Evolutionary conservation across 1,140 invertebrate species (phyloP), one percentile per base, ranked within the genome.

Genomic region (Calephelis virginiensis): DNA sequence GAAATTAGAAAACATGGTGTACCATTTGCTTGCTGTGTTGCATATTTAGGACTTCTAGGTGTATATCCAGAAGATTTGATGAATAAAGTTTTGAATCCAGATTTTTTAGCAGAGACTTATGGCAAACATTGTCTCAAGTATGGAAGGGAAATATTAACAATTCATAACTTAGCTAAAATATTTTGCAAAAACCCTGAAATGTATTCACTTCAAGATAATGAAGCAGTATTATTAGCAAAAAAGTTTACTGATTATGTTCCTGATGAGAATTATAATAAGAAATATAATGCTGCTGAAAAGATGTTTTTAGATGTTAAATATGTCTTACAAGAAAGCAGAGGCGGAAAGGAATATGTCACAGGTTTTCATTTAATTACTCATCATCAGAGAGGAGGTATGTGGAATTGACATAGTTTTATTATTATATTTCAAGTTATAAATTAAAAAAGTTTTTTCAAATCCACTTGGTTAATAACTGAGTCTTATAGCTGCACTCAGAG

Each of bases 311-410:
- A 92, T 76, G 72, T 92, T 5, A 77, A 78, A 61, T 85, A 82
- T 17, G 69, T 83, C 7, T 64, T 92, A 37, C 77, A 69, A 73
- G 75, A 80, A 67, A 71, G 78, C 53, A 80, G 89, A 37, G 85
- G 85, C 59, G 85, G 89, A 40, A 60, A 82, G 47, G 69, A 88
- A 6, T 90, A 77, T 85, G 77, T 92, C n/a, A 67, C 77, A 66
- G 74, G 89, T 7, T 76, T 89, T 76, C 92, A 93, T 78, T 75
- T 94, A 67, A 73, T 94, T 66, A 92, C 93, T 8, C 93, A 95
- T 71, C 92, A 92, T 75, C 71, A 86, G 73, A 86, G 82, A 85
- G 85, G 88, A 83, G 92, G 92, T 93, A 82, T 40, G 17, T 60
- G 3, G 3, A 12, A 12, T 60, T 60, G 28, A 28, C 8, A 43